Conservation (phyloP, 2,888 invertebrate genomes). For the Daptonema setosum region DNA sequence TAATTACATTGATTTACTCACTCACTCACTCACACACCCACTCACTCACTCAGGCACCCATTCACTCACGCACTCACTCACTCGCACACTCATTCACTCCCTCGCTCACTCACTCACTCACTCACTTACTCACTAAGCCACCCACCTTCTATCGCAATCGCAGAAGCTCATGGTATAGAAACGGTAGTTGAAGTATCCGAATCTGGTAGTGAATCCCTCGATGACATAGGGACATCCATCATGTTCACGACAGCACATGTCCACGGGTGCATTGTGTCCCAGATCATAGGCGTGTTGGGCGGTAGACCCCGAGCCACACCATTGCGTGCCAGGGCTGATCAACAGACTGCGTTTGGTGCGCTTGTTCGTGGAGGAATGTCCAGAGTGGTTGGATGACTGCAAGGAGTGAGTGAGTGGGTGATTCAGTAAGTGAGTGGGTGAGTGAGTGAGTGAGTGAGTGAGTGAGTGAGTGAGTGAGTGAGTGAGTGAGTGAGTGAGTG, state of each 20-base stretch:
- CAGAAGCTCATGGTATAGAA: slow-evolving; percentile 1
- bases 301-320: background rate
- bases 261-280: background rate
- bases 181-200: slow-evolving; percentile 1
- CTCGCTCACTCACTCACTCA: too few species aligned
- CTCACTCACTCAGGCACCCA: too few species aligned
- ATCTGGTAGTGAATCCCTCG: background rate
- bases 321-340: slow-evolving; percentile 1
- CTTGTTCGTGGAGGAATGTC: background rate
- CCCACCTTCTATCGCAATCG: background rate
- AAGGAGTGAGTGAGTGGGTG: too few species aligned
- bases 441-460: background rate
- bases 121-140: too few species aligned
- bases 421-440: too few species aligned
- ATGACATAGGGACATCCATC: slow-evolving; percentile 6
- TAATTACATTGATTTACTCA: too few species aligned
- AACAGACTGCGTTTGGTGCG: background rate
- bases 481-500: background rate
- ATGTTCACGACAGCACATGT: slow-evolving; percentile 2
- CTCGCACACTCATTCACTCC: too few species aligned
- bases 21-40: too few species aligned
- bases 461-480: background rate
- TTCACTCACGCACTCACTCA: too few species aligned
- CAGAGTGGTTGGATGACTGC: background rate
- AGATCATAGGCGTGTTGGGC: background rate